Percentiles rank a stretch among this genome's conserved stretches.
These are phyloP conservation scores for Callocephalon fimbriatum DNA, from an alignment of 2,113 vertebrate species.

Conservation along the genomic window DNA sequence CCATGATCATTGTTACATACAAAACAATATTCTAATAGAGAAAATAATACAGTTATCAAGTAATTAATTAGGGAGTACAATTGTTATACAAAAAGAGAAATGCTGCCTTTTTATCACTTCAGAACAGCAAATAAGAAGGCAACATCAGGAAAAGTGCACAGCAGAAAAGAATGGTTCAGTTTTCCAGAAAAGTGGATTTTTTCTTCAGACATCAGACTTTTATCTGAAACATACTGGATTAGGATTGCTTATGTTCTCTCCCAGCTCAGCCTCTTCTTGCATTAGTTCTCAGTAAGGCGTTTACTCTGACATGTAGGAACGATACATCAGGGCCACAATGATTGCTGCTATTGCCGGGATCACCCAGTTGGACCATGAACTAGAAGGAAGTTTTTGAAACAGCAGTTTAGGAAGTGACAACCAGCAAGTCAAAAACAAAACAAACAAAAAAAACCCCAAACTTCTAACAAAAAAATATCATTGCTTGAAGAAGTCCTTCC, in stretches of 20 bases:
- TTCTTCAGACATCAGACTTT: slow-evolving; percentile 24
- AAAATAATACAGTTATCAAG: slow-evolving; percentile 59
- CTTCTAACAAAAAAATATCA: neutral
- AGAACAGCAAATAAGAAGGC: slow-evolving; percentile 59
- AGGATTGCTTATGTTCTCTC: slow-evolving; percentile 18
- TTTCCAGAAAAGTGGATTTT: neutral
- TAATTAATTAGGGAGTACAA: slow-evolving; percentile 29
- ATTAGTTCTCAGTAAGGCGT: slow-evolving; percentile 5
- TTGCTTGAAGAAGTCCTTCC: neutral
- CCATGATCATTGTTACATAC: slow-evolving; percentile 30
- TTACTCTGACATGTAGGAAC: slow-evolving; percentile 77
- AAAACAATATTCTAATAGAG: slow-evolving; percentile 19
- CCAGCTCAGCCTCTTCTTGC: slow-evolving; percentile 12
- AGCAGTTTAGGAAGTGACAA: neutral
- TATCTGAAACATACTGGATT: neutral
- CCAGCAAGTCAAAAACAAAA: neutral
- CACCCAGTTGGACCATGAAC: slow-evolving; percentile 88
- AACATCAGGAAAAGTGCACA: slow-evolving; percentile 50
- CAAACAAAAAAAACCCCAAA: neutral
- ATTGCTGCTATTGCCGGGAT: slow-evolving; percentile 82
- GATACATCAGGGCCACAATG: slow-evolving; percentile 87
- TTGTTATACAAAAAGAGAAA: slow-evolving; percentile 55
- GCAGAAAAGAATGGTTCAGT: slow-evolving; percentile 24
- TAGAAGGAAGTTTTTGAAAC: slow-evolving; percentile 66
- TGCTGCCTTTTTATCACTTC: slow-evolving; percentile 12